Conservation (phyloP, 64 coral and sea anemone genomes). For the Orbicella faveolata region DNA sequence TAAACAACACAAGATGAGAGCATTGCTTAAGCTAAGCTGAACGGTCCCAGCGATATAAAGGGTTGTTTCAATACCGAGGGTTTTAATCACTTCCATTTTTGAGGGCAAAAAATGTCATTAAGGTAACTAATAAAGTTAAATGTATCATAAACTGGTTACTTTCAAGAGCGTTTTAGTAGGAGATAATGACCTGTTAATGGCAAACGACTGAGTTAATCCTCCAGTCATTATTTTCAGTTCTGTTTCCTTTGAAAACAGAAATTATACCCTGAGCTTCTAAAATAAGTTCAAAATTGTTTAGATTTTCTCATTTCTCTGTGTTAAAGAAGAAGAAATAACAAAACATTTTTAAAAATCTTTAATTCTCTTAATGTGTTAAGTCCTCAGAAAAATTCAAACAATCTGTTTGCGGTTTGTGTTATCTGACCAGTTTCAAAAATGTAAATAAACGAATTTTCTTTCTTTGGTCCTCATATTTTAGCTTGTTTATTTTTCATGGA, state of each 20-base stretch:
- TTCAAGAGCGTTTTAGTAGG: too few species aligned
- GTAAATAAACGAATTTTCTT: neutral
- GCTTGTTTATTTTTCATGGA: neutral
- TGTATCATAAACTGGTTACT: too few species aligned
- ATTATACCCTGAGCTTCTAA: neutral
- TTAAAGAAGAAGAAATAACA: constrained; percentile 5
- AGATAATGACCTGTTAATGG: too few species aligned
- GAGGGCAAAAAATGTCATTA: too few species aligned
- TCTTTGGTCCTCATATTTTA: neutral
- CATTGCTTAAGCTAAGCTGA: too few species aligned
- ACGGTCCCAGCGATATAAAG: too few species aligned
- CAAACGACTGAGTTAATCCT: too few species aligned
- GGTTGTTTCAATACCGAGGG: too few species aligned
- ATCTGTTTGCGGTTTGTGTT: neutral
- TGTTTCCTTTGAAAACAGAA: neutral
- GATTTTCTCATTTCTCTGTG: neutral
- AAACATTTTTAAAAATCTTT: neutral
- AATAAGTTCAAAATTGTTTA: neutral
- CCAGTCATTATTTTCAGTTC: neutral
- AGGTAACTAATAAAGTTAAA: too few species aligned
- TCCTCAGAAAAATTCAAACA: neutral
- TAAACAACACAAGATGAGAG: too few species aligned
- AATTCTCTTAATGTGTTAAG: neutral
- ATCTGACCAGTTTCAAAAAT: neutral
- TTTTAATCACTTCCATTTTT: too few species aligned